Conservation (phyloP, 2,113 vertebrate species). For the Lasiurus cinereus region DNA sequence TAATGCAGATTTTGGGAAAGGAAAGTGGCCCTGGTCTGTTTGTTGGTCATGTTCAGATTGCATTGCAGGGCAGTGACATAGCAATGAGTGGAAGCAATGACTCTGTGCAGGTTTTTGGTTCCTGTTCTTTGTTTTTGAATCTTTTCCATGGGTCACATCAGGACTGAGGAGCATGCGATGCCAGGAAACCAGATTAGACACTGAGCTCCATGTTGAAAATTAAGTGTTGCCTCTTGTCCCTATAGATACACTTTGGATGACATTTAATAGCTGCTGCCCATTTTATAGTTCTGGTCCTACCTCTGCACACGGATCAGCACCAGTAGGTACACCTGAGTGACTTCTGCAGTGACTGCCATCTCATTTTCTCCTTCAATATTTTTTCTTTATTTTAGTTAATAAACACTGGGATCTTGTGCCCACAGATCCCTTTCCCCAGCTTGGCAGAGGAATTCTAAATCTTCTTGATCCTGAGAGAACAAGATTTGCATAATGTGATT, state of each 20-base stretch:
- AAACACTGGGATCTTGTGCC: not conserved
- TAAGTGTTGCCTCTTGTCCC: not conserved
- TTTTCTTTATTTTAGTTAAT: not conserved
- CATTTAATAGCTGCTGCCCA: not conserved
- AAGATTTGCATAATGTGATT: not conserved
- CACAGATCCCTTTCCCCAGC: not conserved
- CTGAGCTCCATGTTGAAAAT: not conserved
- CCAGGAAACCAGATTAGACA: not conserved
- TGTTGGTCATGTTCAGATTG: not conserved
- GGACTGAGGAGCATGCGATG: not conserved
- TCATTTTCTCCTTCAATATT: not conserved
- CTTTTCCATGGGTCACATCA: not conserved
- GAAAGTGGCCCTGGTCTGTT: not conserved
- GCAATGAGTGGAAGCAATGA: too few species aligned
- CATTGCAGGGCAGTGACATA: fast-evolving
- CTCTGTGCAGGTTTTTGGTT: not conserved
- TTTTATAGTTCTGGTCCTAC: not conserved
- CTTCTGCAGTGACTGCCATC: too few species aligned
- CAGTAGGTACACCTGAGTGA: not conserved
- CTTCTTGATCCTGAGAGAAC: not conserved
- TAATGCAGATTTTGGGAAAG: not conserved
- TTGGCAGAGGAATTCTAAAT: not conserved
- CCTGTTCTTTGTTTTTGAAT: not conserved
- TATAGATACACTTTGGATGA: not conserved
- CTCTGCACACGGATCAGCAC: not conserved